Evolutionary conservation across 2,888 invertebrate species (phyloP).

Genomic region (Liodrosophila aerea): DNA sequence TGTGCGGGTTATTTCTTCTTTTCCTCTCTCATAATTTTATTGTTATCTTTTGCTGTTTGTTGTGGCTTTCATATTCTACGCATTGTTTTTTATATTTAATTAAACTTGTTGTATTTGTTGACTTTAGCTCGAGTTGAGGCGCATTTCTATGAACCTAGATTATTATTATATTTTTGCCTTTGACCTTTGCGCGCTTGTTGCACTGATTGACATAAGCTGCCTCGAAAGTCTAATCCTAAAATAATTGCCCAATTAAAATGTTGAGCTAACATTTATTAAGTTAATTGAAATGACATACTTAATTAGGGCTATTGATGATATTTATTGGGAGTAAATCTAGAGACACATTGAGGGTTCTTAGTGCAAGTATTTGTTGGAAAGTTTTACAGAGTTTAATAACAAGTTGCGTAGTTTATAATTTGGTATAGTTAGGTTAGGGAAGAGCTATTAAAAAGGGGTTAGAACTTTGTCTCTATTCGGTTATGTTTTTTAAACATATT

Average conservation of each 20-base stretch:
- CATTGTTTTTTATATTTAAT: constrained; percentile 24
- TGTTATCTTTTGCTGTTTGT: constrained; percentile 18
- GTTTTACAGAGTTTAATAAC: too few relatives aligned
- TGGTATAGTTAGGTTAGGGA: too few relatives aligned
- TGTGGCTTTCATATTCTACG: constrained; percentile 6
- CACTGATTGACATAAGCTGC: constrained; percentile 43
- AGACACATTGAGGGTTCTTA: too few relatives aligned
- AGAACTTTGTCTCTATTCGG: too few relatives aligned
- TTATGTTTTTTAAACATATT: too few relatives aligned
- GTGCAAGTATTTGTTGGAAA: too few relatives aligned
- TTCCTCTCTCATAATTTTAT: not conserved
- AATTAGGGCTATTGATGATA: too few relatives aligned
- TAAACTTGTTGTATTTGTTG: constrained; percentile 18
- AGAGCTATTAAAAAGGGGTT: too few relatives aligned
- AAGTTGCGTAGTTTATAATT: too few relatives aligned
- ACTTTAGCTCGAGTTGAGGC: not conserved
- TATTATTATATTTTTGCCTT: constrained; percentile 14
- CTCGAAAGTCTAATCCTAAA: constrained; percentile 4
- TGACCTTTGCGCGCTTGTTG: constrained; percentile 32
- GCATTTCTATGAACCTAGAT: constrained; percentile 15
- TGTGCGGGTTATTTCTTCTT: not conserved
- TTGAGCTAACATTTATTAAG: too few relatives aligned
- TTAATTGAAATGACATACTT: too few relatives aligned
- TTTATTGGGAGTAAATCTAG: too few relatives aligned
- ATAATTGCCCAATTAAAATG: constrained; percentile 33